Base-by-base conservation (phyloP, 37 sponge, comb jelly and placozoan genomes). In the Petrosia ficiformis region DNA sequence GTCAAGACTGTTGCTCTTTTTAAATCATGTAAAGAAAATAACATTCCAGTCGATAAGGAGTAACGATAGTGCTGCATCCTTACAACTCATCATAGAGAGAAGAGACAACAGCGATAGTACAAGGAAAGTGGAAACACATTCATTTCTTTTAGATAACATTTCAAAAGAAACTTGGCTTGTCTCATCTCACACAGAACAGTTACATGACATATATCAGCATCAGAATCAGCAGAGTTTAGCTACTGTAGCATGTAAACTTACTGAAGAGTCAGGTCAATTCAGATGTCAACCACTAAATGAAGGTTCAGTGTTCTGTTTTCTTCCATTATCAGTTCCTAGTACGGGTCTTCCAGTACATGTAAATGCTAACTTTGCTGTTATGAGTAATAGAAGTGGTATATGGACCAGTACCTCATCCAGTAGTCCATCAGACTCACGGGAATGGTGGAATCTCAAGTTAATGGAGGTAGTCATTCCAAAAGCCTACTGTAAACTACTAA, bases 341-440 rank as follows among this genome's bases (percentile, higher is more conserved):
- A 83, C 84, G 31, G 84, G 83, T 8, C 75, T 88, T 14, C 84
- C 84, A n/a, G 76, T 82, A 10, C 84, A 83, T 34, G 79, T 88
- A 24, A 88, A 79, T 68, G 80, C 66, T 36, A 74, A 65, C 38
- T 82, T 88, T 88, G 78, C 78, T 19, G 75, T 88, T n/a, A 59
- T 57, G 3, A 76, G 54, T 40, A 67, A 88, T 44, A 66, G 89
- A 10, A 78, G 79, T 43, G 88, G 77, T n/a, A 72, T 76, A 21
- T 77, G 84, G 77, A 57, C 75, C 26, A n/a, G 74, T 19, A n/a
- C 32, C 19, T 36, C 70, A 68, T 36, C 70, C 34, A 22, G 14
- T 6, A 32, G 6, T 5, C 22, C 22, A n/a, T 11, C 28, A n/a
- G 63, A 61, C 8, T 28, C 22, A 28, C 10, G 29, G 29, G 42